Evolutionary conservation across 64 coral and sea anemone species (phyloP), one percentile per base, ranked within the genome.

Genomic region (Pocillopora verrucosa): DNA sequence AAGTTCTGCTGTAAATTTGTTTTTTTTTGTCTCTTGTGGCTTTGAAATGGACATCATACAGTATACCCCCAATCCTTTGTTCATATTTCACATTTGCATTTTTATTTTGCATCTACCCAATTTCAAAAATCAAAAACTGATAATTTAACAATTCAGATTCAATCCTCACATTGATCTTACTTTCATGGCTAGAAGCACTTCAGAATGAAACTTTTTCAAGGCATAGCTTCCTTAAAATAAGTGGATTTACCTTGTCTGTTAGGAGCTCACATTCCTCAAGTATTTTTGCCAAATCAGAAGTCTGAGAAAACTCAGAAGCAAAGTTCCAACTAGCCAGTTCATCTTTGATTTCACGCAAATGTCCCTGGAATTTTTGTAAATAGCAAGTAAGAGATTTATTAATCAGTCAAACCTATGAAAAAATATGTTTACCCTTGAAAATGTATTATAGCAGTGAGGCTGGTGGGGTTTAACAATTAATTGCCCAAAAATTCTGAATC

Each of bases 191-290:
- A 36, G n/a, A 2, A 65, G 22, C 56, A 56, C 10, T 10, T 57
- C 7, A 56, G 22, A 14, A 24, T 60, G 61, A 20, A 75, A 34
- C 36, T 1, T 37, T 30, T 25, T 51, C 34, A 72, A 24, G 17
- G 16, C 24, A 87, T 26, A 13, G 36, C 56, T 56, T 34, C 58
- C 56, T 25, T 22, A 57, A 22, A 16, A 14, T 13, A 15, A 22
- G 3, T 2, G n/a, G 13, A 76, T 17, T 90, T 20, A 91, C 89
- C 89, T 88, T 95, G 19, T 92, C 85, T 75, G 84, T 86, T 35
- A 95, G 51, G n/a, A 91, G 12, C 56, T 89, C 93, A 67, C 72
- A 81, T n/a, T 88, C 62, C 61, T 82, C 88, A 79, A 88, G 92
- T 15, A 95, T 41, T 65, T 91, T 86, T 11, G 93, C 45, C 58